These are phyloP conservation scores for Leptopilina syphax DNA, from an alignment of 2,888 invertebrate species.

Conservation along the genomic window DNA sequence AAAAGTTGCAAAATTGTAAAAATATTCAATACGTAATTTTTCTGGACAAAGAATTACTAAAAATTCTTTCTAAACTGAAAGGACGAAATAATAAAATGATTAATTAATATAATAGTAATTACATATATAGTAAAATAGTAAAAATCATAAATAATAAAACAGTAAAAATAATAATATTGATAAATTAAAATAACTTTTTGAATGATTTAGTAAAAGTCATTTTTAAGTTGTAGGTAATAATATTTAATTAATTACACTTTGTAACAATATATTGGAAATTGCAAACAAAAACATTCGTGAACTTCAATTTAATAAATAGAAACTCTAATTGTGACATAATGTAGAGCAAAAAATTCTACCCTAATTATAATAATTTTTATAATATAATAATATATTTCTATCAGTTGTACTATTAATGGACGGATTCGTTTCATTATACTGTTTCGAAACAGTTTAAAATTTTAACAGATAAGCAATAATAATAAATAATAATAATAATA, in stretches of 20 bases:
- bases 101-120: no score
- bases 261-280: conserved; percentile 17
- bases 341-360: neutral
- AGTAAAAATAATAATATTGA: no score
- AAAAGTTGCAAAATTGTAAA: no score
- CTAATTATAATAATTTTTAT: neutral
- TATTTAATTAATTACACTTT: neutral
- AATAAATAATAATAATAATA: neutral
- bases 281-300: neutral
- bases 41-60: neutral
- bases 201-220: neutral
- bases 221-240: neutral
- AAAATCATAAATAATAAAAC: no score
- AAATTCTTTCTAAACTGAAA: neutral
- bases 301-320: neutral
- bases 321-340: neutral
- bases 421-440: conserved; percentile 23
- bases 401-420: conserved; percentile 17
- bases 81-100: no score
- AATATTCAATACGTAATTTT: neutral
- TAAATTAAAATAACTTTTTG: no score
- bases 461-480: neutral
- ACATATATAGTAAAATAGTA: no score
- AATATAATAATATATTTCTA: neutral
- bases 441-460: conserved; percentile 7